These are phyloP conservation scores for Serinus canaria DNA, from an alignment of 2,113 vertebrate species.

Conservation along the genomic window DNA sequence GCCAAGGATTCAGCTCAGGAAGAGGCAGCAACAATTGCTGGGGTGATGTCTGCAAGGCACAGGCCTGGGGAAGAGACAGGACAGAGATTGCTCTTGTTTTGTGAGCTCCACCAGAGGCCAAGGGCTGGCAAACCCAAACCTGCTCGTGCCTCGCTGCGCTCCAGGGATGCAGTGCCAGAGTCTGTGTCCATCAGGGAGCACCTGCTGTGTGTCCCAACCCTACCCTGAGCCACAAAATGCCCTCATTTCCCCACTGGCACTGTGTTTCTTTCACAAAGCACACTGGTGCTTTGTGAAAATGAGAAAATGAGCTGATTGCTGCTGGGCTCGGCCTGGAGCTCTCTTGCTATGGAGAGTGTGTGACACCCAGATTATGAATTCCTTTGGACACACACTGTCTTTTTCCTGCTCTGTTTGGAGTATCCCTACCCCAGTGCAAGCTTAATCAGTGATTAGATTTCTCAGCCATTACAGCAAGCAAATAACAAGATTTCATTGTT, in stretches of 20 bases:
- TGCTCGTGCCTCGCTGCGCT: accelerated
- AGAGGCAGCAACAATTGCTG: conserved; percentile 48
- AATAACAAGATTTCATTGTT: neutral
- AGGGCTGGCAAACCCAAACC: neutral
- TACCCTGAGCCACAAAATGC: neutral
- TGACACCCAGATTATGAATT: neutral
- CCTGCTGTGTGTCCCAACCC: neutral
- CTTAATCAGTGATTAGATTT: neutral
- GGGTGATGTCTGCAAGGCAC: conserved; percentile 51
- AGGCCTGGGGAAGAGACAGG: neutral
- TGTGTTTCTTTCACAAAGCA: neutral
- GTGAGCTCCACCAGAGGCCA: neutral
- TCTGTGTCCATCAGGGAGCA: accelerated
- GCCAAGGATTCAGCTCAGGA: neutral
- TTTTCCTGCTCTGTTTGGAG: neutral
- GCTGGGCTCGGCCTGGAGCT: neutral
- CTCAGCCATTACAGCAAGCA: neutral
- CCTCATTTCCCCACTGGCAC: neutral
- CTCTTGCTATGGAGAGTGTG: neutral
- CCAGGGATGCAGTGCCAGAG: neutral
- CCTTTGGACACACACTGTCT: neutral
- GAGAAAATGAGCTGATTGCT: neutral
- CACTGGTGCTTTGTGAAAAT: too few relatives aligned
- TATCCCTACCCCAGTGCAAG: neutral
- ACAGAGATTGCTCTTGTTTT: neutral